A percentile compares a stretch with the other conserved stretches of the same genome.
These are phyloP conservation scores for Sinocyclocheilus anophthalmus DNA, from an alignment of 2,113 vertebrate species.

Conservation along the genomic window DNA sequence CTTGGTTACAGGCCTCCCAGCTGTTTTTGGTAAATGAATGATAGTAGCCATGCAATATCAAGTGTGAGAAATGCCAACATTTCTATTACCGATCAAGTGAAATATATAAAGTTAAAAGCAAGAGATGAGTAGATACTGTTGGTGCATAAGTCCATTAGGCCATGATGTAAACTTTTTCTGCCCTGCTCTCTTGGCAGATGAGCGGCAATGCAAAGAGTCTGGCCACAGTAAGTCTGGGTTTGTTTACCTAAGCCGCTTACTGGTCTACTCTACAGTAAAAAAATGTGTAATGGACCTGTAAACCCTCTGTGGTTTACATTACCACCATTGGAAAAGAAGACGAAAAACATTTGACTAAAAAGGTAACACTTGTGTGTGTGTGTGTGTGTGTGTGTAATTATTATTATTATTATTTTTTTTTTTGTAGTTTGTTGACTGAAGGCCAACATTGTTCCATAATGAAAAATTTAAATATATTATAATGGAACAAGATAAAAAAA, in stretches of 20 bases:
- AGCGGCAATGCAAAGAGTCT: not conserved
- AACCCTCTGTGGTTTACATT: not conserved
- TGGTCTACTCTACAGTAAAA: not conserved
- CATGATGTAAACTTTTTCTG: conserved; percentile 13
- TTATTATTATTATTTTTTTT: too few species aligned
- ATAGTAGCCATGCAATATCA: conserved; percentile 58
- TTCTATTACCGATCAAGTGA: conserved; percentile 50
- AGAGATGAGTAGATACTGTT: conserved; percentile 30
- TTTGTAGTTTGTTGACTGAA: too few species aligned
- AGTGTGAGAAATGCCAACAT: conserved; percentile 60
- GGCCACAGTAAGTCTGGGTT: not conserved
- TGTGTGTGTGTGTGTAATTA: too few species aligned
- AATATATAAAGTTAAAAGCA: conserved; percentile 32
- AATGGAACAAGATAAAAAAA: too few species aligned
- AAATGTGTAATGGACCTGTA: not conserved
- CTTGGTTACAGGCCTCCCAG: conserved; percentile 61
- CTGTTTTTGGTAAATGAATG: conserved; percentile 65
- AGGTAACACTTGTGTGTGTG: too few species aligned
- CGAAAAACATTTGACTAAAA: too few species aligned
- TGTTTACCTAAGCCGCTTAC: not conserved
- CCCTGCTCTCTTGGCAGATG: conserved; percentile 13
- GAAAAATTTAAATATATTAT: too few species aligned
- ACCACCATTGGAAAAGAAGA: not conserved
- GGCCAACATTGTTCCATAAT: too few species aligned
- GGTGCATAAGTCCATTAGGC: conserved; percentile 42